phyloP scores from a whole-genome alignment of 1,140 invertebrate genomes.

The Ips typographus region DNA sequence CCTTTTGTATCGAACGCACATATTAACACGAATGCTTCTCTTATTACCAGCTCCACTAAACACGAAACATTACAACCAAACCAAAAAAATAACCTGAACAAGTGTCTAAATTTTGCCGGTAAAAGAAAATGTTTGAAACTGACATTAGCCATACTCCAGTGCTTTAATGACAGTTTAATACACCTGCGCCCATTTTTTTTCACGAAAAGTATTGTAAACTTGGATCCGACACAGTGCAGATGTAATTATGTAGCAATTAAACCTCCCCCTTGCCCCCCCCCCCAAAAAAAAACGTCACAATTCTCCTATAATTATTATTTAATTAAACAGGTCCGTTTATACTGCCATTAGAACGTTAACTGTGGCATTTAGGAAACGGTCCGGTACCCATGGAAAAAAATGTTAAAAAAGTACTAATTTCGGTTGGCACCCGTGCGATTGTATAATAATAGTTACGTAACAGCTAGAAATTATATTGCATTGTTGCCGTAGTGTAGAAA shows the following conservation, averaged over 20 bases:
- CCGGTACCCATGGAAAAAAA: background rate
- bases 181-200: constrained; percentile 22
- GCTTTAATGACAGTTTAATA: constrained; percentile 27
- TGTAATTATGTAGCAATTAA: constrained; percentile 22
- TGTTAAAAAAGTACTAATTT: too few relatives aligned
- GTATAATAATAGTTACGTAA: too few relatives aligned
- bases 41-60: background rate
- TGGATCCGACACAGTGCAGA: constrained; percentile 21
- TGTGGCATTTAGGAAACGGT: constrained; percentile 23
- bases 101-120: too few relatives aligned
- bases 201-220: constrained; percentile 20
- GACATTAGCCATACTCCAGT: constrained; percentile 24
- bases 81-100: too few relatives aligned
- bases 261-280: background rate
- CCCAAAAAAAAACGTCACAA: constrained; percentile 20
- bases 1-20: constrained; percentile 8
- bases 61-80: too few relatives aligned
- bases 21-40: constrained; percentile 11
- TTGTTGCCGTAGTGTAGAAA: too few relatives aligned
- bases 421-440: too few relatives aligned
- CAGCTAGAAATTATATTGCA: too few relatives aligned
- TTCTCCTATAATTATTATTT: constrained; percentile 25
- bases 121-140: background rate
- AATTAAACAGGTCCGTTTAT: constrained; percentile 23
- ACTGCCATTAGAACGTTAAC: constrained; percentile 17